Evolutionary conservation across 1,140 invertebrate genomes (phyloP).

Genomic region (Macrosteles quadrilineatus): DNA sequence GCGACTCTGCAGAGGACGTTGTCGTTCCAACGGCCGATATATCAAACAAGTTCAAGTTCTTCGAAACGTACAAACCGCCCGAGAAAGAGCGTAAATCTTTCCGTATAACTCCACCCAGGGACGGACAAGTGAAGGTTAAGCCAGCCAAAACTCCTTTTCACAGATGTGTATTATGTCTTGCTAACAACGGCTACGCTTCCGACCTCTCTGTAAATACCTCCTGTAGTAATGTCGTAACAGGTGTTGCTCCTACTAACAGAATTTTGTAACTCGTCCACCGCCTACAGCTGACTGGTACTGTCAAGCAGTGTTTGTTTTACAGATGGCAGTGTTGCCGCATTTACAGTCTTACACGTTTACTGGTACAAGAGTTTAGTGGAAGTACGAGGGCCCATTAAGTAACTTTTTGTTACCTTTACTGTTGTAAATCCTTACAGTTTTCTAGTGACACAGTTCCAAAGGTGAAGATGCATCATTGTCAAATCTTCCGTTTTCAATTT

Average conservation of each 20-base stretch:
- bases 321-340: too few relatives aligned
- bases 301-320: too few relatives aligned
- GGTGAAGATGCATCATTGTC: too few relatives aligned
- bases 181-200: neutral
- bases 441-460: too few relatives aligned
- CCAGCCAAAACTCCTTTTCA: neutral
- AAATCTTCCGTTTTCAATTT: too few relatives aligned
- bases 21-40: constrained; percentile 79
- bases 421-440: too few relatives aligned
- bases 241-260: constrained; percentile 6
- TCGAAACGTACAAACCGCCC: constrained; percentile 81
- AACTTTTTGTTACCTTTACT: too few relatives aligned
- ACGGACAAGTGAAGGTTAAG: constrained; percentile 64
- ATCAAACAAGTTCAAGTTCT: constrained; percentile 85
- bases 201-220: constrained; percentile 10
- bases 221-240: constrained; percentile 5
- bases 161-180: constrained; percentile 24
- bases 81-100: constrained; percentile 71
- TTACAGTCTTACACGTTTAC: too few relatives aligned
- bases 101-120: constrained; percentile 82
- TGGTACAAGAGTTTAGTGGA: too few relatives aligned
- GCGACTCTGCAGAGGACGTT: constrained; percentile 71
- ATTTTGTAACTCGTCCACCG: too few relatives aligned
- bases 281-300: too few relatives aligned
- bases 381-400: too few relatives aligned